These are phyloP conservation scores for Brachionus paranguensis DNA, from an alignment of 1,140 invertebrate genomes.

Conservation along the genomic window DNA sequence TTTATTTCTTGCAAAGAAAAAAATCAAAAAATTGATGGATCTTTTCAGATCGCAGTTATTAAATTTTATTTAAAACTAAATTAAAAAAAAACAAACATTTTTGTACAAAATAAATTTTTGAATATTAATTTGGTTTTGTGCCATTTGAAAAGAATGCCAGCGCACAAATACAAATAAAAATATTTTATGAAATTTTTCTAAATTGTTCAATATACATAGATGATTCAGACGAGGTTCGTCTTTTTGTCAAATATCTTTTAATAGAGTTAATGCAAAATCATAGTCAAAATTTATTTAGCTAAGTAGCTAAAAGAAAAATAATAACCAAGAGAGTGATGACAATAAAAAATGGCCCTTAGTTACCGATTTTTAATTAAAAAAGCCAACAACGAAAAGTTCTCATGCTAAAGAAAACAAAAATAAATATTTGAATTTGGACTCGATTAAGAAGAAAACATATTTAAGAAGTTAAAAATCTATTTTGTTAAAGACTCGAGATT, in stretches of 20 bases:
- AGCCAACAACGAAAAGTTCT: slow-evolving; percentile 8
- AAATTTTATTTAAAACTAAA: neutral
- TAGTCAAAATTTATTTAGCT: neutral
- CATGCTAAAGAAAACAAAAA: neutral
- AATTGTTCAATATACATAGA: neutral
- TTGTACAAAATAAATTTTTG: neutral
- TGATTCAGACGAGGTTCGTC: neutral
- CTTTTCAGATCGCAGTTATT: neutral
- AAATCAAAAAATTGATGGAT: neutral
- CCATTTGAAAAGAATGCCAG: neutral
- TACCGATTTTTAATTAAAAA: slow-evolving; percentile 15
- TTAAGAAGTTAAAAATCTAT: neutral
- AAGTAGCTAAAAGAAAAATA: neutral
- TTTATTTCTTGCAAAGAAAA: neutral
- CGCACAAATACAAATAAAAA: neutral
- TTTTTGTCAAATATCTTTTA: neutral
- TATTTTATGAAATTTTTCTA: neutral
- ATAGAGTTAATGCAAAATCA: neutral
- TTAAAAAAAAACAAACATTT: neutral
- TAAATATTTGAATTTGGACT: slow-evolving; percentile 9
- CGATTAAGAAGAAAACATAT: neutral
- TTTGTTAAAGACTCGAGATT: neutral
- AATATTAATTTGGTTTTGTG: neutral
- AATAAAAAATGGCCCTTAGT: neutral
- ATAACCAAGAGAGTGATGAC: neutral